A percentile compares a stretch with the other conserved stretches of the same genome.
These are phyloP conservation scores for Calidris pugnax DNA, from an alignment of 2,113 vertebrate genomes.

Conservation along the genomic window DNA sequence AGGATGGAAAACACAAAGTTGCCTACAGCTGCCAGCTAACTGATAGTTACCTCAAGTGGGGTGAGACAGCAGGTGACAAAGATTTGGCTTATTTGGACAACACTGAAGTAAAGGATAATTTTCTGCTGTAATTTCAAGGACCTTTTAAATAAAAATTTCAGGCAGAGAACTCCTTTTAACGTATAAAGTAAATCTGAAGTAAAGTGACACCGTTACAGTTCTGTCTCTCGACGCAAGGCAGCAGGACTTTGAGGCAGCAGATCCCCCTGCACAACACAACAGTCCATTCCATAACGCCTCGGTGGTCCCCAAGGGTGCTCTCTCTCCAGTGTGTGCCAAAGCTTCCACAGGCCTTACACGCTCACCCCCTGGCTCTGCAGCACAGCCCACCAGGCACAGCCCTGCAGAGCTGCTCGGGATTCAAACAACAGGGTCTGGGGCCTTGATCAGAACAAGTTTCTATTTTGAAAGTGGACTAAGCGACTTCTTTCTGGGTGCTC, in stretches of 20 bases:
- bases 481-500: neutral
- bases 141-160: neutral
- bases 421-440: neutral
- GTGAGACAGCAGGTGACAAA: neutral
- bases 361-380: neutral
- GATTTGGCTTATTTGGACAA: neutral
- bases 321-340: neutral
- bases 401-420: neutral
- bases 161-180: neutral
- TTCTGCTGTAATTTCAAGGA: neutral
- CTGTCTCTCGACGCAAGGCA: neutral
- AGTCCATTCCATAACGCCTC: rapidly evolving
- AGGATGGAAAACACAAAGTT: neutral
- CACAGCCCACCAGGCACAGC: neutral
- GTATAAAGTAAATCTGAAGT: neutral
- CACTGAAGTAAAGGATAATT: neutral
- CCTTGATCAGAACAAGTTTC: neutral
- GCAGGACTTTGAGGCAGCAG: neutral
- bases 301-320: neutral
- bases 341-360: rapidly evolving
- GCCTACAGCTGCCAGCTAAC: neutral
- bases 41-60: neutral
- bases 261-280: neutral
- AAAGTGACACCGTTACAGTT: rapidly evolving
- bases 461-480: neutral